phyloP scores from a whole-genome alignment of 2,113 vertebrate genomes.

The Rattus rattus region DNA sequence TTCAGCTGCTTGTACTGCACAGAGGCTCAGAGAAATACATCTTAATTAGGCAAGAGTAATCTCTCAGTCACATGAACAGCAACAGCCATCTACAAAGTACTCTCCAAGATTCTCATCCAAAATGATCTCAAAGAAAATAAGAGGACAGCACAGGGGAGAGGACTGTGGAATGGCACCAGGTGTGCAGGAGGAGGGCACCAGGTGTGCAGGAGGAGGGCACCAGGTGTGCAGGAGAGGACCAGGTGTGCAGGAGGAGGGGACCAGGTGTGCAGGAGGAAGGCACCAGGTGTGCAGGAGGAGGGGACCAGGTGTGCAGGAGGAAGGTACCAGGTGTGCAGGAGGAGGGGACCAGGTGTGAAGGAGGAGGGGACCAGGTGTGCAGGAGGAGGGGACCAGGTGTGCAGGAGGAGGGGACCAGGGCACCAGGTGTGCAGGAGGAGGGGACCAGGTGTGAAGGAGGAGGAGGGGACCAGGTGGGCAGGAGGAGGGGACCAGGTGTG shows the following conservation, averaged over 20 bases:
- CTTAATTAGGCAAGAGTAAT: conserved; percentile 37
- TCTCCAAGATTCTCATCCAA: conserved; percentile 39
- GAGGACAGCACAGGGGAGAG: background rate
- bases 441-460: background rate
- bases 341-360: background rate
- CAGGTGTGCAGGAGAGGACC: background rate
- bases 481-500: background rate
- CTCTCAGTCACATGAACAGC: background rate
- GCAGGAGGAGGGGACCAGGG: background rate
- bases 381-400: background rate
- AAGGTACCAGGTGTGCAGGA: background rate
- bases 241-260: background rate
- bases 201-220: background rate
- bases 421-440: background rate
- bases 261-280: background rate
- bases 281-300: background rate
- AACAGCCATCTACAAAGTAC: background rate
- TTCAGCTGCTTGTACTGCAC: background rate
- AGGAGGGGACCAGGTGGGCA: background rate
- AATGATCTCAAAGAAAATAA: background rate
- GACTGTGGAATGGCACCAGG: background rate
- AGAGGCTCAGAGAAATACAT: conserved; percentile 18
- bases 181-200: background rate
- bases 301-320: background rate
- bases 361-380: background rate